Base-by-base conservation (phyloP, 2,113 vertebrate genomes). In the Proterorhinus semilunaris region DNA sequence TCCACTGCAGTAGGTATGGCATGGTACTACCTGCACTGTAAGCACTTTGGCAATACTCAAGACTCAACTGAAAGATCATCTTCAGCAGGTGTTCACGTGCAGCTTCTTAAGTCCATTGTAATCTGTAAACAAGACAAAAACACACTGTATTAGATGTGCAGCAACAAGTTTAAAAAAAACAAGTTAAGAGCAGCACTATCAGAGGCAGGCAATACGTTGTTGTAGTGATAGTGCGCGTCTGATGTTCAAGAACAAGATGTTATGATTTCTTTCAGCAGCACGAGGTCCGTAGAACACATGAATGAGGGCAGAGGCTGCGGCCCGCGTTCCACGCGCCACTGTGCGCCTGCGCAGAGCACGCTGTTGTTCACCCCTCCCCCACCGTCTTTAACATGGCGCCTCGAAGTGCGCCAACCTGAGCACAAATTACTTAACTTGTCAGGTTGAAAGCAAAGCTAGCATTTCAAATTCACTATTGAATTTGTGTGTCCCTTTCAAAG, bases 1-100 rank as follows among this genome's bases (percentile, higher is more conserved):
- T 98, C 93, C 97, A 99, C 94, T 99, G 97, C 98, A 99, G 98
- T 99, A 99, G 98, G 93, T 96, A 93, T 94, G 68, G 70, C 93
- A 94, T 85, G 95, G 93, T 91, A 98, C 98, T 99, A 99, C 97
- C 98, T 99, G 97, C 98, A 99, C 98, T 99, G 98, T 99, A 99
- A 99, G 98, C 98, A 99, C 98, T 99, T 99, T 99, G 97, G 93
- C 95, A 98, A 96, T 97, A 98, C 94, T 92, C 53, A 87, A 92
- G 94, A 95, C 96, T 53, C 82, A 68, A 68, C 45, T 42, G 54
- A 4, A 50, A 17, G 72, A 69, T 2, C 3, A n/a, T 46, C 61
- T 73, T 46, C 62, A 58, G 68, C 68, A 54, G 74, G 48, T 51
- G 66, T 53, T 51, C 61, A 48, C 17, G 51, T 69, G 10, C 66